Base-by-base conservation (phyloP, 2,888 invertebrate species). In the Hirtodrosophila alboralis region DNA sequence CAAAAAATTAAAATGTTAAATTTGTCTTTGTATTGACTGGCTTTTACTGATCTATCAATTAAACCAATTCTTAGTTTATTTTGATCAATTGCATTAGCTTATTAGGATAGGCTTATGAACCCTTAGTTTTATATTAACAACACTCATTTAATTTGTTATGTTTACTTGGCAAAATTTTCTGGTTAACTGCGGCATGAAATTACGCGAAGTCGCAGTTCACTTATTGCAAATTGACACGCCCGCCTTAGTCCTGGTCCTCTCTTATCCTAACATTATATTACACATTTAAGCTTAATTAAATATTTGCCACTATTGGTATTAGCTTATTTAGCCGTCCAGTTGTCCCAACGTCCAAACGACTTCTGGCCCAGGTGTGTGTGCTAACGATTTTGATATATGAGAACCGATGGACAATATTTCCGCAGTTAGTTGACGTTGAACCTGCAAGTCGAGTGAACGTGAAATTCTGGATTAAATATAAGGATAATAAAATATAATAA, bases 271-370 rank as follows among this genome's bases (percentile, higher is more conserved):
- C 30, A 38, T 10, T 58, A 23, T 63, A 33, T 43, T 56, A 44
- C 37, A 47, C 74, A 49, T 60, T 62, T 67, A 62, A 71, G 66
- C 70, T 75, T 76, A 85, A 80, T 86, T 80, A 75, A 83, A 83
- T 80, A 80, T 84, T 85, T 87, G 71, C 64, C 16, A 33, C 43
- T 72, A 75, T 80, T 67, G 74, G 51, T 74, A 83, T 78, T 76
- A 65, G 69, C 76, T 66, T 76, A 69, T 68, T 72, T 71, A 45
- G 61, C 56, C 43, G 62, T 56, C 60, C 60, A 23, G 36, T 7
- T 43, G 52, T 62, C 69, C 69, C 3, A 18, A 23, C 23, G 23
- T 23, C 23, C 23, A 73, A 69, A 69, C 62, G 69, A 73, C 73
- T 37, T 67, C 36, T 34, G 56, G 13, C 45, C 44, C 48, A 38